Evolutionary conservation across 2,888 invertebrate genomes (phyloP).

Genomic region (Rapana venosa): DNA sequence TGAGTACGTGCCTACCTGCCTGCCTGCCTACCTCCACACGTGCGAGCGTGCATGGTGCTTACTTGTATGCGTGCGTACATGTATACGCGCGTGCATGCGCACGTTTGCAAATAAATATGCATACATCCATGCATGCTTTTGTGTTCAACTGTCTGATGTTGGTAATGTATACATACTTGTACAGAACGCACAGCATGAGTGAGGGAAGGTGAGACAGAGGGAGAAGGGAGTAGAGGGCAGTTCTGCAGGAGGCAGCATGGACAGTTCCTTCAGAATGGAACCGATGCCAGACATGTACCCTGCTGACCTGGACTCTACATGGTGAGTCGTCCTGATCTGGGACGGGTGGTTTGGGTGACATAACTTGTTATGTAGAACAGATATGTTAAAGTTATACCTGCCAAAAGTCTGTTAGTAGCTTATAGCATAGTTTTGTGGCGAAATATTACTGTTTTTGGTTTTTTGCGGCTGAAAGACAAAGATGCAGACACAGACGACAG

Average conservation of each 20-base stretch:
- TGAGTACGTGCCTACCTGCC: not conserved
- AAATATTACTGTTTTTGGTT: too few relatives aligned
- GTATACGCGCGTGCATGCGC: not conserved
- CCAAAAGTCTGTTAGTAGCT: too few relatives aligned
- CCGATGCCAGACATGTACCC: not conserved
- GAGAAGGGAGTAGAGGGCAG: too few relatives aligned
- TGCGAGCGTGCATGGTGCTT: constrained; percentile 7
- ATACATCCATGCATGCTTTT: not conserved
- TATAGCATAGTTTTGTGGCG: too few relatives aligned
- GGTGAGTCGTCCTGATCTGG: not conserved
- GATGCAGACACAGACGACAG: too few relatives aligned
- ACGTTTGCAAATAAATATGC: not conserved
- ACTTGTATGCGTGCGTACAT: constrained; percentile 7
- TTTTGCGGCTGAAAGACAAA: too few relatives aligned
- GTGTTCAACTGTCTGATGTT: not conserved
- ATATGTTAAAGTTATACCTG: too few relatives aligned
- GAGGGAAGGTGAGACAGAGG: too few relatives aligned
- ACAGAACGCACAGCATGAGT: too few relatives aligned
- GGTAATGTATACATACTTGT: not conserved
- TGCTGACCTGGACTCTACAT: not conserved
- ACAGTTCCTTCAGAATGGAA: not conserved
- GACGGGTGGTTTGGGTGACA: too few relatives aligned
- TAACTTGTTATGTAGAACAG: too few relatives aligned
- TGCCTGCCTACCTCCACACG: not conserved
- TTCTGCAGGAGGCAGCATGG: not conserved